These are phyloP conservation scores for Mormyrus hasselquistii DNA, from an alignment of 2,797 vertebrate species.

Conservation along the genomic window DNA sequence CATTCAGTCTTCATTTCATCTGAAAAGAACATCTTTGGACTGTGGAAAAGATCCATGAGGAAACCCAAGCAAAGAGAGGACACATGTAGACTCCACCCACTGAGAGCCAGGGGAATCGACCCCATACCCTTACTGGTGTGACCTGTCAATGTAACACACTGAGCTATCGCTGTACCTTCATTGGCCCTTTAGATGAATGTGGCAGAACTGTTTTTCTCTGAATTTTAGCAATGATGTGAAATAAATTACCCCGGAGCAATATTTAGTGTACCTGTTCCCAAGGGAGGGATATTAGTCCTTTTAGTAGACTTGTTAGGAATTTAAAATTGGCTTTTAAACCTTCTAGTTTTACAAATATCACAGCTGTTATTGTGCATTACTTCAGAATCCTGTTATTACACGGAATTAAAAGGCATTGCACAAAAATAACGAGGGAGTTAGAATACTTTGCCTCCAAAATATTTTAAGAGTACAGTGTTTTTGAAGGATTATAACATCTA, in stretches of 20 bases:
- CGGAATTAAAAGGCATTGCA: background rate
- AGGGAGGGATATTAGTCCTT: background rate
- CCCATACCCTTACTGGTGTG: background rate
- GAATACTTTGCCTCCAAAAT: background rate
- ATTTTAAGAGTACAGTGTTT: background rate
- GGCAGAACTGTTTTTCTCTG: background rate
- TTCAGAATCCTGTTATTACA: background rate
- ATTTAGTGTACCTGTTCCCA: constrained; percentile 8
- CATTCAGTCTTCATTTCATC: background rate
- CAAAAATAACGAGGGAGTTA: background rate
- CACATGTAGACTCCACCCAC: background rate
- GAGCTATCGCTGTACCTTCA: background rate
- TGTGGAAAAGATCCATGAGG: background rate
- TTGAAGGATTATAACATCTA: background rate
- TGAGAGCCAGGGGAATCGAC: background rate
- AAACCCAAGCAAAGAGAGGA: background rate
- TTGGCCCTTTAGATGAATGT: constrained; percentile 12
- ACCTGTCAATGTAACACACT: background rate
- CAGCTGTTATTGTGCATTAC: background rate
- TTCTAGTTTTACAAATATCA: background rate
- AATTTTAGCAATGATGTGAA: constrained; percentile 12
- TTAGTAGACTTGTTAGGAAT: constrained; percentile 3
- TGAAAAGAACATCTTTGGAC: background rate
- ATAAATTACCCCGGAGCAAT: background rate
- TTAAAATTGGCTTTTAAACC: constrained; percentile 5